Conservation (phyloP, 2,797 vertebrate genomes). For the Leontocebus nigricollis region DNA sequence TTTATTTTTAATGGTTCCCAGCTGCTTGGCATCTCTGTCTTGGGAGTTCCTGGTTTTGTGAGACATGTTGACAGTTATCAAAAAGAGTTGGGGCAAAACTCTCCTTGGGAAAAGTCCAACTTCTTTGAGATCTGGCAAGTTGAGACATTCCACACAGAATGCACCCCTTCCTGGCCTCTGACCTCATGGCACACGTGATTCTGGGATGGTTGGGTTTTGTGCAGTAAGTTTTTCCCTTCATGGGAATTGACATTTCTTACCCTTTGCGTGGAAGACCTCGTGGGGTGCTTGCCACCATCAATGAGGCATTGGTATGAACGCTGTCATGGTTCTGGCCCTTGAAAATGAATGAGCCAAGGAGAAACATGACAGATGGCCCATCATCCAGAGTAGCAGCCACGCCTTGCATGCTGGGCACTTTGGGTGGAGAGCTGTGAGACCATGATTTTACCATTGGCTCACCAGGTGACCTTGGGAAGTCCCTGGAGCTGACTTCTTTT, state of each 20-base stretch:
- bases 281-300: not conserved
- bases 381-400: not conserved
- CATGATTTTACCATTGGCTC: not conserved
- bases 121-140: slow-evolving; percentile 47
- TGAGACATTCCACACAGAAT: slow-evolving; percentile 23
- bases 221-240: not conserved
- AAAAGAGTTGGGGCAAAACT: slow-evolving; percentile 52
- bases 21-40: slow-evolving; percentile 66
- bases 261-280: not conserved
- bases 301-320: not conserved
- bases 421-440: not conserved
- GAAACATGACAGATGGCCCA: slow-evolving; percentile 5
- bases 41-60: slow-evolving; percentile 60
- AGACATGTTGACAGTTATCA: slow-evolving; percentile 74
- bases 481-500: not conserved
- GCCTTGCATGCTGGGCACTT: not conserved
- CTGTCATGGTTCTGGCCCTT: slow-evolving; percentile 27
- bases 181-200: not conserved
- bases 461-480: not conserved
- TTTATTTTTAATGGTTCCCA: slow-evolving; percentile 72
- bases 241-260: not conserved
- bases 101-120: slow-evolving; percentile 69
- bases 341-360: slow-evolving; percentile 1
- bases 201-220: not conserved
- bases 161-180: slow-evolving; percentile 50